Base-by-base conservation (phyloP, 1,140 invertebrate species). In the Anastrepha obliqua region DNA sequence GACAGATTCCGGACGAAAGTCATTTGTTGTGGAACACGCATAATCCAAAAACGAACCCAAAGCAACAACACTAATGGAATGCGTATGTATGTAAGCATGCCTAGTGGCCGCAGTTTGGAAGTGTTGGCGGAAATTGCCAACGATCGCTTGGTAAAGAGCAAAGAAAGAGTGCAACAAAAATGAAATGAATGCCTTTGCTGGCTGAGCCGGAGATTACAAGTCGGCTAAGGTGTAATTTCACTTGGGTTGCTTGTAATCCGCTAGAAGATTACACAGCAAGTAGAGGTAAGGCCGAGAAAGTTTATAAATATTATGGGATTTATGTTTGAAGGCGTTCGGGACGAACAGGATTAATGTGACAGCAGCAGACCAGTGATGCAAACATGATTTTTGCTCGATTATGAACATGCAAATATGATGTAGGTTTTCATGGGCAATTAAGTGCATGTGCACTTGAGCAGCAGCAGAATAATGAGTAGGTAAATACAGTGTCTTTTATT, bases 1-100 rank as follows among this genome's bases (percentile, higher is more conserved):
- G 74, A 81, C 74, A 81, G 74, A 81, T 81, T 81, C 47, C 47
- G 74, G 74, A 81, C 47, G 74, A 81, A 81, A 81, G 74, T 81
- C 74, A 81, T 81, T 81, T 81, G 42, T 81, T 81, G n/a, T 81
- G n/a, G 17, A 81, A 81, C 74, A 55, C 47, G 74, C 74, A 81
- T 81, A 81, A 81, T 81, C 74, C 74, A 17, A 8, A 81, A 55
- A 13, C n/a, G n/a, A 81, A 13, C 0, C 20, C 74, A 2, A 29
- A 51, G n/a, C 42, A 55, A 0, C 74, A 55, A 42, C 74, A 3
- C 2, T 6, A 9, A 2, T 20, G 7, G 74, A 29, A 3, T 11
- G 17, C 1, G 51, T 51, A 8, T 55, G 74, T 17, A 13, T 81
- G 2, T 51, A 15, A 8, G 74, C 2, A 51, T 9, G 29, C n/a